Evolutionary conservation across 92 coral and sea anemone genomes (phyloP).

Genomic region (Galaxea fascicularis): DNA sequence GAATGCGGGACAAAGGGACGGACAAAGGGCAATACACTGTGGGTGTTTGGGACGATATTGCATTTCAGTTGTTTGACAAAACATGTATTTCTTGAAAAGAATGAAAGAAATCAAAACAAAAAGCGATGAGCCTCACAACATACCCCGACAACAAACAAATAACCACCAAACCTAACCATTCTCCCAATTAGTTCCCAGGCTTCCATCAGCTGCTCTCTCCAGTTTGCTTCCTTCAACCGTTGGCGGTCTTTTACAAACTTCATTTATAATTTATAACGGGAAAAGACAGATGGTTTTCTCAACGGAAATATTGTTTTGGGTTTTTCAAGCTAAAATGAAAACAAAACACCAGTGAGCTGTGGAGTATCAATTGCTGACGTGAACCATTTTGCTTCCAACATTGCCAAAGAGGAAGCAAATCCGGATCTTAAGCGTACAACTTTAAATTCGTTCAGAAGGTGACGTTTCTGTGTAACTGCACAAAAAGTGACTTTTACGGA

Average conservation of each 20-base stretch:
- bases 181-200: constrained; percentile 21
- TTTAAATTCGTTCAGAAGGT: background rate
- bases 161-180: background rate
- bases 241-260: constrained; percentile 87
- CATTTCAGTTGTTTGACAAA: background rate
- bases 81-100: background rate
- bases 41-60: too few species aligned
- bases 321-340: constrained; percentile 14
- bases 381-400: background rate
- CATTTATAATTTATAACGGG: constrained; percentile 74
- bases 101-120: background rate
- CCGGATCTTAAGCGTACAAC: background rate
- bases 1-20: background rate
- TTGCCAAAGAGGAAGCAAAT: background rate
- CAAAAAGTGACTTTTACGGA: constrained; percentile 17
- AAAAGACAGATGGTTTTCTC: constrained; percentile 65
- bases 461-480: background rate
- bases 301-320: constrained; percentile 13
- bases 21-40: too few species aligned
- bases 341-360: background rate
- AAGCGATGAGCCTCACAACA: background rate
- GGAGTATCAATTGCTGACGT: background rate
- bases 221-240: constrained; percentile 61
- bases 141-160: background rate
- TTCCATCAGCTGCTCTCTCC: background rate